Evolutionary conservation across 2,113 vertebrate genomes (phyloP).

Genomic region (cat (Felis catus)): F.catus_Fca126_mat1.0 CM031424.1:6426501-6427000

Average conservation of each 20-base stretch:
- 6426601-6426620: not conserved
- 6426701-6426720: not conserved
- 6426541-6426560: not conserved
- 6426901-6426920: not conserved
- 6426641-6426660: not conserved
- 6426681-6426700: not conserved
- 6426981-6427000: not conserved
- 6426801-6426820: not conserved
- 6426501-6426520: not conserved
- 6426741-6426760: not conserved
- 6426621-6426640: not conserved
- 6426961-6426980: not conserved
- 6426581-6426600: not conserved
- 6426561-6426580: not conserved
- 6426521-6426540: not conserved
- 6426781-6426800: not conserved
- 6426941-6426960: not conserved
- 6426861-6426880: not conserved
- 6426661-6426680: not conserved
- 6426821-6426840: not conserved
- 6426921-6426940: not conserved
- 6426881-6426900: not conserved
- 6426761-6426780: not conserved
- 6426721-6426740: not conserved
- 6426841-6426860: not conserved